phyloP scores from a whole-genome alignment of 2,113 vertebrate species.

The Astur gentilis region DNA sequence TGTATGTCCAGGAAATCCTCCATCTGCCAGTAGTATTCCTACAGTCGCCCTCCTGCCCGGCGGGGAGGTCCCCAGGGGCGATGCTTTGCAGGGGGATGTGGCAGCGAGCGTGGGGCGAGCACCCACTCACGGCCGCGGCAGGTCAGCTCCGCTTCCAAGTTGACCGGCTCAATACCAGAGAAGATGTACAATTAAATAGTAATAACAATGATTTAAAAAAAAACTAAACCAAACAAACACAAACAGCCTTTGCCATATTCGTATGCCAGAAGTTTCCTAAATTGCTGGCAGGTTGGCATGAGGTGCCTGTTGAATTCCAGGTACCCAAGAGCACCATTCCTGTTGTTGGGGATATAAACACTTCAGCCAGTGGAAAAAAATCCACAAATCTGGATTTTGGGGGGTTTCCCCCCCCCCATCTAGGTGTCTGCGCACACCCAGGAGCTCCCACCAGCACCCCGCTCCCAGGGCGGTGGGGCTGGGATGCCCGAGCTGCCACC shows the following conservation, averaged over 20 bases:
- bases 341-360: background rate
- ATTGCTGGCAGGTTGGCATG: background rate
- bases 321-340: background rate
- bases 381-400: background rate
- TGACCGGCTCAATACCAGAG: slow-evolving; percentile 11
- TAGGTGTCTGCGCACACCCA: background rate
- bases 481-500: background rate
- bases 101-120: background rate
- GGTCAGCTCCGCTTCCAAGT: background rate
- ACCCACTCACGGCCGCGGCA: background rate
- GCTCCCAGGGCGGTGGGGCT: background rate
- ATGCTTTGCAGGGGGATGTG: background rate
- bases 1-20: slow-evolving; percentile 45
- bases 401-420: too few species aligned
- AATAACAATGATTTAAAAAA: background rate
- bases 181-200: slow-evolving; percentile 32
- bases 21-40: slow-evolving; percentile 57
- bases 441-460: background rate
- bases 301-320: background rate
- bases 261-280: background rate
- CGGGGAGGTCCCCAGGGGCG: background rate
- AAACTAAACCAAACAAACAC: background rate
- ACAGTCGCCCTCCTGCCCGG: background rate
- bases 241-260: background rate
- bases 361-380: background rate